phyloP scores from a whole-genome alignment of 1,140 invertebrate genomes.

The Drosophila burlai region DNA sequence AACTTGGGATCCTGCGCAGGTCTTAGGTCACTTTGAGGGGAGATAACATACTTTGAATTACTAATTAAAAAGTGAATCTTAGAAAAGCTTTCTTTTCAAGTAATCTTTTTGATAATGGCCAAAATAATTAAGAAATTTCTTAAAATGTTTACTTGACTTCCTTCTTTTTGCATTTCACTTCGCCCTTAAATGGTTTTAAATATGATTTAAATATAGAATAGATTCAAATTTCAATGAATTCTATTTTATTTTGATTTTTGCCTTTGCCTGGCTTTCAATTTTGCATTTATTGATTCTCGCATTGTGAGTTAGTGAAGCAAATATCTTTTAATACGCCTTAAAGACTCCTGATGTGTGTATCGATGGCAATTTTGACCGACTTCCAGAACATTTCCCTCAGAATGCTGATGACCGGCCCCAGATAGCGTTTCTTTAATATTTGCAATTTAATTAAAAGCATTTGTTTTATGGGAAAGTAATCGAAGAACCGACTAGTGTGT shows the following conservation, averaged over 20 bases:
- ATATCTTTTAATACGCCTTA: conserved; percentile 16
- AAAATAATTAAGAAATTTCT: conserved; percentile 45
- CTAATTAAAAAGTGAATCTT: too few relatives aligned
- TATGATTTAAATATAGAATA: conserved; percentile 38
- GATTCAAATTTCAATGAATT: conserved; percentile 49
- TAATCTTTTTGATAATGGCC: conserved; percentile 15
- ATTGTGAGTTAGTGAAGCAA: conserved; percentile 22
- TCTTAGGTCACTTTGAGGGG: conserved; percentile 55
- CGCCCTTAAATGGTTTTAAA: conserved; percentile 23
- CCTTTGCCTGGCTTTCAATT: conserved; percentile 7
- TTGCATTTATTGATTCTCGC: conserved; percentile 12
- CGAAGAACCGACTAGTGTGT: conserved; percentile 2
- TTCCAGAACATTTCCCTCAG: conserved; percentile 11
- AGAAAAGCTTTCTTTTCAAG: background rate
- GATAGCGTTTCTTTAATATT: conserved; percentile 33
- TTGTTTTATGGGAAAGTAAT: conserved; percentile 36
- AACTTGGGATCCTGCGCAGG: conserved; percentile 87
- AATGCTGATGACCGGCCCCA: background rate
- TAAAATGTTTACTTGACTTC: conserved; percentile 17
- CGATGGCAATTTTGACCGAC: background rate
- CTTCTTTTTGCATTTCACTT: background rate
- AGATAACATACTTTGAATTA: background rate
- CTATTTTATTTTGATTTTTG: conserved; percentile 41
- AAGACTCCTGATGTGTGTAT: conserved; percentile 13
- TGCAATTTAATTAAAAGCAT: conserved; percentile 56